Evolutionary conservation across 1,140 invertebrate species (phyloP), one percentile per base, ranked within the genome.

Genomic region (Microplitis demolitor): DNA sequence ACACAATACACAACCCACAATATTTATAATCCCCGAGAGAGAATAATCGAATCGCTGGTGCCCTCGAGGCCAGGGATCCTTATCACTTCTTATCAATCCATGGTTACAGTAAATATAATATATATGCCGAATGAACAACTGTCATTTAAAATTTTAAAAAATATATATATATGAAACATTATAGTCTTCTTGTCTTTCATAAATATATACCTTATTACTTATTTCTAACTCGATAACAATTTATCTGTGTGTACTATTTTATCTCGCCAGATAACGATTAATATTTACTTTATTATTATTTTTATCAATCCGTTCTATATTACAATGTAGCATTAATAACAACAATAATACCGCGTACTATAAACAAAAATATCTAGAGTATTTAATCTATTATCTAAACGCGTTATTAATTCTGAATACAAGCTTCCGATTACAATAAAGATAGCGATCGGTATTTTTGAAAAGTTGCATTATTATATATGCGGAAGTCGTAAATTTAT

Each of bases 401-500:
- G 13, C n/a, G 13, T 5, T 54, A 14, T 16, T 54, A 54, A 54
- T 54, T 54, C 53, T 6, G n/a, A 54, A 54, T 16, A 54, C 5
- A 54, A 54, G 53, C 53, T 54, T n/a, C 13, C 16, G 35, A 34
- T 31, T 45, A 45, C 8, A 39, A 63, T 63, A 63, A 33, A 14
- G 34, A 63, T 37, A 11, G 13, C 6, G 61, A 33, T 37, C 14
- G 8, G 6, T 45, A 45, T 11, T 45, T 45, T 45, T 45, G 11
- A 45, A 11, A 45, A 45, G 39, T 45, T 45, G 39, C 39, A 45
- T 45, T 45, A 45, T 8, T 45, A 11, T 45, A 45, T 34, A 58
- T 24, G 14, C 62, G 66, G 72, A 73, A 73, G 72, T 73, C 56
- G 45, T 73, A 69, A 73, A 73, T 73, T 60, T 34, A 64, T 45